Base-by-base conservation (phyloP, 37 sponge, comb jelly and placozoan genomes). In the Chondrilla cf. caribensis region DNA sequence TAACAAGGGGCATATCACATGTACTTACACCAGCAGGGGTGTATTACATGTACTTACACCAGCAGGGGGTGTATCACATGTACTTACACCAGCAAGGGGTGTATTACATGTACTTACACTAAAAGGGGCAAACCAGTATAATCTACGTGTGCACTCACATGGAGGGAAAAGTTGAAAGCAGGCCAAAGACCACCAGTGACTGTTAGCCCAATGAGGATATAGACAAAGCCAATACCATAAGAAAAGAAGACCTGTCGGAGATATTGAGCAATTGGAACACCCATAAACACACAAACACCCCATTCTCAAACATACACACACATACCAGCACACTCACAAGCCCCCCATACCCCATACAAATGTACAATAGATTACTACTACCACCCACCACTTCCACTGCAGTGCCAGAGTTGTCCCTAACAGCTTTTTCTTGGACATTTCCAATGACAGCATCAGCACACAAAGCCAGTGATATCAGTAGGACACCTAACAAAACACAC, bases 391-490 rank as follows among this genome's bases (percentile, higher is more conserved):
- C 60, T 68, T 91, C 92, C 2, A 58, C 55, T 57, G 80, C 88
- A 43, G 86, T 77, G 32, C 83, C 83, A 2, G 82, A 60, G 79
- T 88, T 41, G 28, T 85, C 79, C 80, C 85, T 91, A 64, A 91
- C 41, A 6, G 92, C 60, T 83, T 94, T 94, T 79, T 94, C 95
- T 75, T 94, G 95, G 22, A 83, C 79, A 81, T 94, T 94, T 11
- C 95, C 95, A 70, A 91, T 91, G 24, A 84, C 80, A 24, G 95
- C 95, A 86, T 94, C 95, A 83, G 92, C 91, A 84, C 95, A 87
- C 60, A 94, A 83, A 37, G 95, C 95, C 84, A 90, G 70, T 6
- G 84, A 88, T 41, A 94, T 91, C 42, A 94, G 78, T 5, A 94
- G 36, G 4, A 94, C 65, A 71, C 95, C 95, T 91, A 60, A 0